Evolutionary conservation across 2,797 vertebrate species (phyloP).

Genomic region (Periparus ater): DNA sequence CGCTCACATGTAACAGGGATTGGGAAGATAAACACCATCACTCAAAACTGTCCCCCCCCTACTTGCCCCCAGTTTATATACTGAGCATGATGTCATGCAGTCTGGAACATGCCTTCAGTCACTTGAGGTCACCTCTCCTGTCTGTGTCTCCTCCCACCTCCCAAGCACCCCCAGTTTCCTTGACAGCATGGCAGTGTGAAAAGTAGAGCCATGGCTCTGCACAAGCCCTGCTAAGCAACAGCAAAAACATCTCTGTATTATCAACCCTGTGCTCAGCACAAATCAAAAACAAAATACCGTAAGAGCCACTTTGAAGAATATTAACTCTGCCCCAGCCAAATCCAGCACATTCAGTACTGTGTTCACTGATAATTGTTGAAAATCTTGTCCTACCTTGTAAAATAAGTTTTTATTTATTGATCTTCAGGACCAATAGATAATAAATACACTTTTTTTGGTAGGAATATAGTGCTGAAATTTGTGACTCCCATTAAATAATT

Average conservation of each 20-base stretch:
- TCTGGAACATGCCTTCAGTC: background rate
- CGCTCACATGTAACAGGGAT: fast-evolving
- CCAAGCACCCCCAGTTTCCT: fast-evolving
- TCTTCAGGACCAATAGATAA: background rate
- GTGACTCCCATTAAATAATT: background rate
- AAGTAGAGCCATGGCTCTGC: background rate
- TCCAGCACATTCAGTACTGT: background rate
- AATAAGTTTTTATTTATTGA: background rate
- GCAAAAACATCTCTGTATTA: background rate
- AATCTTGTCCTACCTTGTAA: background rate
- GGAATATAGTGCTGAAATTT: background rate
- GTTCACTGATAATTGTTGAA: background rate
- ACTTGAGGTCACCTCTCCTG: background rate
- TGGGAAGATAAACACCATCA: background rate
- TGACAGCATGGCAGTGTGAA: fast-evolving
- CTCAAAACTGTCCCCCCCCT: background rate
- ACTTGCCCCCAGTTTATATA: background rate
- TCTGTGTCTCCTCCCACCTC: background rate
- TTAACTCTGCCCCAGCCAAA: background rate
- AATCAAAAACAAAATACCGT: background rate
- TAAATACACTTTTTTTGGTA: background rate
- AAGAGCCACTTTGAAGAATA: background rate
- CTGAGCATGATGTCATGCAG: background rate
- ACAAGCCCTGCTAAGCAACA: background rate
- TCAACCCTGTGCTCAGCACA: background rate